A percentile compares a stretch with the other conserved stretches of the same genome.
Conservation (phyloP, 2,797 vertebrate species). For the Carapus acus region DNA sequence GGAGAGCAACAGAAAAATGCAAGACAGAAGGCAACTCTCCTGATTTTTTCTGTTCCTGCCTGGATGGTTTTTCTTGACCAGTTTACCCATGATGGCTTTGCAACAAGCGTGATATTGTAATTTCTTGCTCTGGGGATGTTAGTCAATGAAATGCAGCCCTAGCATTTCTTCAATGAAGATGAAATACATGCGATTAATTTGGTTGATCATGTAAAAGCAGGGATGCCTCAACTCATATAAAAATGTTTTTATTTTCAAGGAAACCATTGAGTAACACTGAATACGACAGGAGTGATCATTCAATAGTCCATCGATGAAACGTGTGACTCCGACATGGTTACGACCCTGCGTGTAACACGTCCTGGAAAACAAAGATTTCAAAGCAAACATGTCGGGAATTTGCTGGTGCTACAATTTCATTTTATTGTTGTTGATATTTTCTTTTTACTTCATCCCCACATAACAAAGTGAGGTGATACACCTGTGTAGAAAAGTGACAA, state of each 20-base stretch:
- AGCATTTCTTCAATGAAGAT: no score
- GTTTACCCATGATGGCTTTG: no score
- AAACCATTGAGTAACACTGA: constrained; percentile 77
- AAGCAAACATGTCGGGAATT: constrained; percentile 67
- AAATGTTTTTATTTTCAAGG: constrained; percentile 75
- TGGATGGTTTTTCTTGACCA: no score
- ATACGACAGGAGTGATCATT: constrained; percentile 75
- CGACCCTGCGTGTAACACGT: constrained; percentile 62
- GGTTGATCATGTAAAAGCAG: no score
- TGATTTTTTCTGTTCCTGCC: no score
- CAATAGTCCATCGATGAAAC: constrained; percentile 69
- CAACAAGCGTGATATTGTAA: no score
- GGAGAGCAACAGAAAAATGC: no score
- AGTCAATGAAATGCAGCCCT: no score
- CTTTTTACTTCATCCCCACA: constrained; percentile 16
- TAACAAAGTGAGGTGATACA: constrained; percentile 59
- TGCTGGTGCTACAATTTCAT: constrained; percentile 68
- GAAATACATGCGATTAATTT: no score
- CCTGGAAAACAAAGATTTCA: constrained; percentile 62
- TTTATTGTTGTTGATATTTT: constrained; percentile 1
- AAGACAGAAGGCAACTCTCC: no score
- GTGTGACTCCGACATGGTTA: constrained; percentile 58
- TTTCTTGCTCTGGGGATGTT: no score
- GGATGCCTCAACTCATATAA: constrained; percentile 51
- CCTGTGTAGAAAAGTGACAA: constrained; percentile 69